Evolutionary conservation across 2,888 invertebrate genomes (phyloP).

Genomic region (Zaprionus bogoriensis): DNA sequence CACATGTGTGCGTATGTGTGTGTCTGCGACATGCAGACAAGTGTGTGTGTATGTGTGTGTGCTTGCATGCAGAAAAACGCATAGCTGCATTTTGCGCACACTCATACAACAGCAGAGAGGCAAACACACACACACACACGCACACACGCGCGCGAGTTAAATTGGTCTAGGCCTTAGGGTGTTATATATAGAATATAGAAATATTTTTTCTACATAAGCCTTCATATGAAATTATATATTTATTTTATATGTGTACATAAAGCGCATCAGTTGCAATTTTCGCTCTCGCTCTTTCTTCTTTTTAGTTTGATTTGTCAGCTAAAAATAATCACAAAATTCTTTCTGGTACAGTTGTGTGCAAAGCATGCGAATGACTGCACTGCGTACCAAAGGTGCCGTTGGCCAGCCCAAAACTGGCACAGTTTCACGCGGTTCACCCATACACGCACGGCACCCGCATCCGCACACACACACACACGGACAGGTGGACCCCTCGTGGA

Average conservation of each 20-base stretch:
- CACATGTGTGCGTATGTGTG: not conserved
- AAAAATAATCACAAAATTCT: conserved; percentile 63
- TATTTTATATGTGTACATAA: not conserved
- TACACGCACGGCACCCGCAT: not conserved
- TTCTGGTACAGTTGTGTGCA: conserved; percentile 65
- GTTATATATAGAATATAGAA: conserved; percentile 13
- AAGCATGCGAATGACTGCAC: conserved; percentile 29
- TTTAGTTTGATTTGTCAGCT: conserved; percentile 73
- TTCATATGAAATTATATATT: conserved; percentile 7
- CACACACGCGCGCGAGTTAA: not conserved
- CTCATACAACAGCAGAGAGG: conserved; percentile 44
- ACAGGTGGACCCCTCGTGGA: not conserved
- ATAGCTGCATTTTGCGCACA: conserved; percentile 59
- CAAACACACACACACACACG: conserved; percentile 7
- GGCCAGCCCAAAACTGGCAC: conserved; percentile 7
- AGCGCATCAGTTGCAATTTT: conserved; percentile 5
- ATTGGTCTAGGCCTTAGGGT: conserved; percentile 21
- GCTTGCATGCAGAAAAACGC: conserved; percentile 60
- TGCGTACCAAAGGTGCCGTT: conserved; percentile 11
- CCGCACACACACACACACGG: not conserved
- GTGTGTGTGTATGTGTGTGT: not conserved
- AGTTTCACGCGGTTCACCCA: not conserved
- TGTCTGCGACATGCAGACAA: not conserved
- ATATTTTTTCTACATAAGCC: not conserved
- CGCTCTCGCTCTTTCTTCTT: conserved; percentile 14